Conservation (phyloP, 2,113 vertebrate species). For the Phycodurus eques region DNA sequence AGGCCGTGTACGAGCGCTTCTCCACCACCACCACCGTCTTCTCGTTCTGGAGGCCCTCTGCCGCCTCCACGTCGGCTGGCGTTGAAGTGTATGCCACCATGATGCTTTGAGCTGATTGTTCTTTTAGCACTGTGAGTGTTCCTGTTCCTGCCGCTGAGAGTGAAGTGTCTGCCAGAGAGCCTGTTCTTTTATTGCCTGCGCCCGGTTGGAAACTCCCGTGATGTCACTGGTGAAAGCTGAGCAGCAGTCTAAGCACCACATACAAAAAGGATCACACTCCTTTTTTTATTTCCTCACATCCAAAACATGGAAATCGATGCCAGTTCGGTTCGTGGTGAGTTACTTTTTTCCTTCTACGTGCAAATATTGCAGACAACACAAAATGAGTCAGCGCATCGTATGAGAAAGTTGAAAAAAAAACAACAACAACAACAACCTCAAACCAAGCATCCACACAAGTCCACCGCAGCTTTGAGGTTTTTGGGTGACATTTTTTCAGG, state of each 20-base stretch:
- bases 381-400: not conserved
- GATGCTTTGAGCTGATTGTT: constrained; percentile 8
- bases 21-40: constrained; percentile 47
- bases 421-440: not conserved
- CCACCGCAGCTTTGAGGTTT: not conserved
- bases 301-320: constrained; percentile 1
- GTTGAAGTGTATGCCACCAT: constrained; percentile 59
- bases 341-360: not conserved
- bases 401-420: not conserved
- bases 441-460: not conserved
- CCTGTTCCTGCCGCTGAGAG: constrained; percentile 15
- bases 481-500: constrained; percentile 12
- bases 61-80: constrained; percentile 50
- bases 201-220: constrained; percentile 72
- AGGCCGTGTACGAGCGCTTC: constrained; percentile 36
- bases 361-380: not conserved
- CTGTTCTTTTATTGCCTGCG: constrained; percentile 59
- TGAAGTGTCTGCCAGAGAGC: constrained; percentile 38
- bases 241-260: not conserved
- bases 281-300: too few relatives aligned
- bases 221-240: constrained; percentile 60
- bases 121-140: not conserved
- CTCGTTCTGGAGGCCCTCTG: constrained; percentile 15
- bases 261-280: not conserved
- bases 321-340: constrained; percentile 20